Conservation (phyloP, 2,888 invertebrate genomes). For the Augochlorella aurata region DNA sequence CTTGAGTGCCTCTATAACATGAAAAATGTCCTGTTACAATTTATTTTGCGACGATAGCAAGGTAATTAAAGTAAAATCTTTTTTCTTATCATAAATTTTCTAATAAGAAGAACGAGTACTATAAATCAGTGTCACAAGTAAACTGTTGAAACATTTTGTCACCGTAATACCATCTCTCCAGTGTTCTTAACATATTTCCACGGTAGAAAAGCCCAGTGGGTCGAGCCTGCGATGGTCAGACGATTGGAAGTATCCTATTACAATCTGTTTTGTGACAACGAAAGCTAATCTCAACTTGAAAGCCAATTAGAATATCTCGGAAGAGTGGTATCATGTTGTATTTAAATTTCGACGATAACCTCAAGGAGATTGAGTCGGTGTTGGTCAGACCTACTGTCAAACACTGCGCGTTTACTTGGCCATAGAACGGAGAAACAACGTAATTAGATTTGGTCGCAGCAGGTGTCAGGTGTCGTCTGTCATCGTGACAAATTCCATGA, state of each 20-base stretch:
- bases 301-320: not conserved
- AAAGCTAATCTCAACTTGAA: not conserved
- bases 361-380: not conserved
- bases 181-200: too few species aligned
- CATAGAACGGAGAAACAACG: not conserved
- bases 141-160: too few species aligned
- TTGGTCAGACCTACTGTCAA: not conserved
- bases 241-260: not conserved
- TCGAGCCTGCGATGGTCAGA: not conserved
- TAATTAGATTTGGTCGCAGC: not conserved
- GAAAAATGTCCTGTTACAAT: too few species aligned
- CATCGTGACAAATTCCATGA: not conserved
- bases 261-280: not conserved
- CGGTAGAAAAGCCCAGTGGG: not conserved
- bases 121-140: too few species aligned
- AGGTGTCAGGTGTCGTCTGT: not conserved
- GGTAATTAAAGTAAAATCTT: too few species aligned
- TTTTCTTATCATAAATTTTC: too few species aligned
- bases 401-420: not conserved
- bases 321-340: not conserved
- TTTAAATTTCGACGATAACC: not conserved
- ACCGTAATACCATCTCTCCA: too few species aligned
- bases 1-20: too few species aligned
- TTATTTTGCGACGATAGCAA: too few species aligned
- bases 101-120: too few species aligned